phyloP scores from a whole-genome alignment of 2,113 vertebrate genomes.

The Bubo blakistoni region DNA sequence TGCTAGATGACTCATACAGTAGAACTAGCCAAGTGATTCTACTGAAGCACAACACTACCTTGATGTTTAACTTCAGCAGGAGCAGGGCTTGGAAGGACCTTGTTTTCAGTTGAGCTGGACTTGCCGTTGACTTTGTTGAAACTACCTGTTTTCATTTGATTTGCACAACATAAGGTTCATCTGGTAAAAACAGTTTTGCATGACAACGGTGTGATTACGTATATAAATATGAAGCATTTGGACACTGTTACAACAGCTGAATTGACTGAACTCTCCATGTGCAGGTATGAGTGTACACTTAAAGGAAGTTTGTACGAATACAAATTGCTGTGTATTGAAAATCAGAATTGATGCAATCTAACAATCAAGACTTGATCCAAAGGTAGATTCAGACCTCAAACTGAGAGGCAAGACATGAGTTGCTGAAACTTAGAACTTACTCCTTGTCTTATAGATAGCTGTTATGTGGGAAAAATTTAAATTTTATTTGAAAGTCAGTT shows the following conservation, averaged over 20 bases:
- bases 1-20: background rate
- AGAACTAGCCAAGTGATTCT: background rate
- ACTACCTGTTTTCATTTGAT: background rate
- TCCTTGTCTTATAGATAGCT: background rate
- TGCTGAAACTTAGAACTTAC: background rate
- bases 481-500: background rate
- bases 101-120: background rate
- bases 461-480: background rate
- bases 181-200: background rate
- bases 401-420: background rate
- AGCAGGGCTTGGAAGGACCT: background rate
- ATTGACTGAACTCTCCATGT: background rate
- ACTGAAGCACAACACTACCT: background rate
- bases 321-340: background rate
- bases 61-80: background rate
- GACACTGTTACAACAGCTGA: background rate
- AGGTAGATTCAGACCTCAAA: background rate
- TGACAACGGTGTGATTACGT: background rate
- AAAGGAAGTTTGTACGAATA: background rate
- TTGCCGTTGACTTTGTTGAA: background rate
- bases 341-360: background rate
- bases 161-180: background rate
- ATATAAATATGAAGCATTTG: background rate
- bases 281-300: accelerated
- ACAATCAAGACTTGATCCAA: background rate